A percentile compares a stretch with the other conserved stretches of the same genome.
Evolutionary conservation across 2,113 vertebrate species (phyloP).

Genomic region (Pelobates fuscus): DNA sequence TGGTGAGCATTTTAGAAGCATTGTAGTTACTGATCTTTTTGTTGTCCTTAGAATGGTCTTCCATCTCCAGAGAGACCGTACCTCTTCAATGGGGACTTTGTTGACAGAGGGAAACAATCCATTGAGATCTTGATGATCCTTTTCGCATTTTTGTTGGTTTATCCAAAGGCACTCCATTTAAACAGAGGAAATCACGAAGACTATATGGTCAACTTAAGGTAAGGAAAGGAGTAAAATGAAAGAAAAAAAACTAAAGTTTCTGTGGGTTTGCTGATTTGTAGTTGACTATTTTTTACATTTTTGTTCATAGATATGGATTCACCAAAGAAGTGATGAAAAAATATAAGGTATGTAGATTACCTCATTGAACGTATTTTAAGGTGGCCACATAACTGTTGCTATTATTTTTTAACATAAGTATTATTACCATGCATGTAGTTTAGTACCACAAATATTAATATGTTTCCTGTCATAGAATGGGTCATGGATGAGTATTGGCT

Average conservation of each 20-base stretch:
- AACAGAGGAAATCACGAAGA: slow-evolving; percentile 94
- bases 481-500: too few relatives aligned
- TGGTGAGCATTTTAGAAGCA: too few relatives aligned
- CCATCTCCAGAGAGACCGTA: slow-evolving; percentile 86
- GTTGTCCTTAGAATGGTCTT: slow-evolving; percentile 80
- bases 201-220: slow-evolving; percentile 89
- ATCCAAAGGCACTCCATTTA: slow-evolving; percentile 85
- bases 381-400: too few relatives aligned
- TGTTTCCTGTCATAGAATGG: too few relatives aligned
- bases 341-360: slow-evolving; percentile 75
- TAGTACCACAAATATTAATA: too few relatives aligned
- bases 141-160: slow-evolving; percentile 87
- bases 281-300: slow-evolving; percentile 50
- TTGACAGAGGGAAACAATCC: slow-evolving; percentile 89
- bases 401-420: too few relatives aligned
- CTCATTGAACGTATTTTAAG: too few relatives aligned
- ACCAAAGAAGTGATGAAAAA: slow-evolving; percentile 89
- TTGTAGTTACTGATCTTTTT: too few relatives aligned
- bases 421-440: too few relatives aligned
- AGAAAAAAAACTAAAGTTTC: neutral
- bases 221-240: slow-evolving; percentile 18
- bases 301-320: slow-evolving; percentile 82
- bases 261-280: neutral
- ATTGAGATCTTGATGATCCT: slow-evolving; percentile 87
- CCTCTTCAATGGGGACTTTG: slow-evolving; percentile 90